These are phyloP conservation scores for Micromesistius poutassou DNA, from an alignment of 2,797 vertebrate genomes.

Conservation along the genomic window DNA sequence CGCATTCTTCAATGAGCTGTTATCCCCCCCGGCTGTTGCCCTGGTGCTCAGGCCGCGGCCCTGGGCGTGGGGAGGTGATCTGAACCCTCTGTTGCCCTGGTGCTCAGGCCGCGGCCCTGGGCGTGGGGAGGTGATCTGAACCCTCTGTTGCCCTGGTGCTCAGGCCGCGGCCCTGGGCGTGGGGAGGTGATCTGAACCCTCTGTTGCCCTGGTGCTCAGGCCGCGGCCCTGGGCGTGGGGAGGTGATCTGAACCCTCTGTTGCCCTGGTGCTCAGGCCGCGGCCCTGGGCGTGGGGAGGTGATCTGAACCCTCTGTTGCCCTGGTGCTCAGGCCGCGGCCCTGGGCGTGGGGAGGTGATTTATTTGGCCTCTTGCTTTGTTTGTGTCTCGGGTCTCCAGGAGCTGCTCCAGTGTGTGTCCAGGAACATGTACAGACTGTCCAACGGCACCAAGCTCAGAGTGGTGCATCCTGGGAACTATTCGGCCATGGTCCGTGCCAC, in stretches of 20 bases:
- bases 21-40: background rate
- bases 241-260: too few species aligned
- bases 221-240: too few species aligned
- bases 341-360: background rate
- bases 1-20: background rate
- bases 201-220: background rate
- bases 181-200: too few species aligned
- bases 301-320: background rate
- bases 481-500: slow-evolving; percentile 87
- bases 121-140: too few species aligned
- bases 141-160: background rate
- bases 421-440: slow-evolving; percentile 79
- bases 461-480: slow-evolving; percentile 90
- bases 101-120: background rate
- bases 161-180: too few species aligned
- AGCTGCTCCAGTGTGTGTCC: slow-evolving; percentile 86
- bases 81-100: background rate
- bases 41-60: background rate
- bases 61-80: too few species aligned
- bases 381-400: slow-evolving; percentile 63
- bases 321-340: background rate
- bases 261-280: background rate
- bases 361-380: slow-evolving; percentile 4
- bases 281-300: background rate
- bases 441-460: slow-evolving; percentile 79